phyloP scores from a whole-genome alignment of 2,888 invertebrate species.

The Diachrysia chrysitis region DNA sequence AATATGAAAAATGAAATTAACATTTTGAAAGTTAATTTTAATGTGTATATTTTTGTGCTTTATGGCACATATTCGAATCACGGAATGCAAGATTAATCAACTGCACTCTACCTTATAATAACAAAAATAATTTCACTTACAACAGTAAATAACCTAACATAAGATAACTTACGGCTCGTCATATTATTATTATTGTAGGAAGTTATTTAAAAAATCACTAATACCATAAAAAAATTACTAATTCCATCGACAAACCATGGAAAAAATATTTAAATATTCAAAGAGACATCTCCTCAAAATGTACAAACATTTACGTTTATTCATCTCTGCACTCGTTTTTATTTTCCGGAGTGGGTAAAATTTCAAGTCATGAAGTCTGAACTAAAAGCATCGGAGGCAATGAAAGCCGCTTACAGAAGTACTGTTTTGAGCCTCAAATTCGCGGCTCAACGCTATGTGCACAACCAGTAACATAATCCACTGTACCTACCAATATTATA shows the following conservation, averaged over 20 bases:
- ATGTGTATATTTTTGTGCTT: neutral
- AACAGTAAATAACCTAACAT: too few relatives aligned
- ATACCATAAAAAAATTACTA: too few relatives aligned
- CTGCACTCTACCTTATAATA: too few relatives aligned
- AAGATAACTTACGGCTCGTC: too few relatives aligned
- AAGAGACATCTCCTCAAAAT: neutral
- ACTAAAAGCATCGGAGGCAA: slow-evolving; percentile 13
- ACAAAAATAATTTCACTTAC: too few relatives aligned
- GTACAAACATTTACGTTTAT: neutral
- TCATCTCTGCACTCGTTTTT: slow-evolving; percentile 6
- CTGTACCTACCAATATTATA: too few relatives aligned
- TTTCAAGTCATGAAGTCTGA: slow-evolving; percentile 21
- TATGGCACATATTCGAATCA: too few relatives aligned
- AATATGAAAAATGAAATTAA: too few relatives aligned
- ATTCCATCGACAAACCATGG: too few relatives aligned
- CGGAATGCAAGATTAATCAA: too few relatives aligned
- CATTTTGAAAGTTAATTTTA: too few relatives aligned
- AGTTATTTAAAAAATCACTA: neutral
- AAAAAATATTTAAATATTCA: neutral
- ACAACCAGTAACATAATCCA: neutral
- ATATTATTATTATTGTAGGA: too few relatives aligned
- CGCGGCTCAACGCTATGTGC: neutral
- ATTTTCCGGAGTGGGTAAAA: slow-evolving; percentile 9
- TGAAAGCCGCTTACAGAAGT: slow-evolving; percentile 21
- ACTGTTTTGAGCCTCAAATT: slow-evolving; percentile 34